phyloP scores from a whole-genome alignment of 1,140 invertebrate species.

The Bombus waltoni region DNA sequence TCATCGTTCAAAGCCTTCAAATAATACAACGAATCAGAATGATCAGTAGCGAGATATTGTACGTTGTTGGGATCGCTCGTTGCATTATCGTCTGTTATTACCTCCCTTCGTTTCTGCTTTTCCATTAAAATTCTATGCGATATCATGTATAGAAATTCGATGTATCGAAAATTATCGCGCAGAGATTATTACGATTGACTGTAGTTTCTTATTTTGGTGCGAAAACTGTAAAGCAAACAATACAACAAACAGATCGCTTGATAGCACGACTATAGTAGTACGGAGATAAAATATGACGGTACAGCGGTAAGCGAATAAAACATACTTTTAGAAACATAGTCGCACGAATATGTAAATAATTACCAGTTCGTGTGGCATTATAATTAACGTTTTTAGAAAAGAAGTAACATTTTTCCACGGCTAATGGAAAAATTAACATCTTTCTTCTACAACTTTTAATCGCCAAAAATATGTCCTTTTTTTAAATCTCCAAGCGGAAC shows the following conservation, averaged over 20 bases:
- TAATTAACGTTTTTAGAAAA: too few relatives aligned
- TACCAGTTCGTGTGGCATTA: too few relatives aligned
- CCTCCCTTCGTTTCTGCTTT: neutral
- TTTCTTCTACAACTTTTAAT: neutral
- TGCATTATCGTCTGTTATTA: neutral
- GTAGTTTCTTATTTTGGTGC: too few relatives aligned
- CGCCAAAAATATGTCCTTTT: neutral
- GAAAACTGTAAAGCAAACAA: too few relatives aligned
- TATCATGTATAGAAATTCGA: neutral
- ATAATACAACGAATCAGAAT: conserved; percentile 22
- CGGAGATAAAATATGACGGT: neutral
- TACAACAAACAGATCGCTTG: too few relatives aligned
- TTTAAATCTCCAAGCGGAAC: neutral
- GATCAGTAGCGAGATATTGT: neutral
- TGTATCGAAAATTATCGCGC: neutral
- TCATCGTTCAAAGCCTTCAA: conserved; percentile 47
- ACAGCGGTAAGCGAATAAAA: neutral
- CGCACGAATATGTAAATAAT: neutral
- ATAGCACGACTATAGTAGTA: too few relatives aligned
- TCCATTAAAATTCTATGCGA: neutral
- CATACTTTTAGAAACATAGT: neutral
- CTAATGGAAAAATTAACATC: too few relatives aligned
- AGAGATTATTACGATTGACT: neutral
- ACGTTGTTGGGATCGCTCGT: neutral
- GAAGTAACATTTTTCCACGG: too few relatives aligned